These are phyloP conservation scores for Ommatoiulus sabulosus DNA, from an alignment of 2,888 invertebrate genomes.

Conservation along the genomic window DNA sequence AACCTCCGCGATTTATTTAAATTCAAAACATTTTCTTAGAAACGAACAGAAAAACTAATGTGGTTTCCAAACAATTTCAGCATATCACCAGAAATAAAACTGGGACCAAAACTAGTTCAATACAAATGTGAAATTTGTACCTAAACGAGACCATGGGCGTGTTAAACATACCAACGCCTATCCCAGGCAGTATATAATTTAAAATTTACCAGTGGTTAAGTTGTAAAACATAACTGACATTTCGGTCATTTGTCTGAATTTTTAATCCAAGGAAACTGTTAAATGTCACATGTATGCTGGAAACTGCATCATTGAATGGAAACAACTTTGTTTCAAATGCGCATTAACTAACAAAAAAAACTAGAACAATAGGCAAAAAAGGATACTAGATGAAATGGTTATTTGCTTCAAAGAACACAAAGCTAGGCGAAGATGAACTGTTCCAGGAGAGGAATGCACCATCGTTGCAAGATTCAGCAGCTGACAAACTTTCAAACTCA, in stretches of 20 bases:
- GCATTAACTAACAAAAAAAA: not conserved
- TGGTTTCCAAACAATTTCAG: not conserved
- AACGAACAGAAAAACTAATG: not conserved
- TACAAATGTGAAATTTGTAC: too few species aligned
- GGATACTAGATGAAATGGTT: not conserved
- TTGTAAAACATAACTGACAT: not conserved
- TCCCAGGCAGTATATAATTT: not conserved
- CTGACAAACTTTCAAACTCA: slow-evolving; percentile 2
- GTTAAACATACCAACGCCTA: too few species aligned
- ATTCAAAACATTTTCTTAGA: not conserved
- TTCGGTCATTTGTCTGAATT: too few species aligned
- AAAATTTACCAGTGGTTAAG: not conserved
- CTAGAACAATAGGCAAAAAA: slow-evolving; percentile 4
- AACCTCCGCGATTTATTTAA: not conserved
- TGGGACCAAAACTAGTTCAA: too few species aligned
- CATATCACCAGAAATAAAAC: not conserved
- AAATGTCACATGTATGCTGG: not conserved
- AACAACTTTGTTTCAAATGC: not conserved
- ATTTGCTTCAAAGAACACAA: not conserved
- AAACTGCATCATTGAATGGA: not conserved
- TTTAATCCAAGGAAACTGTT: too few species aligned
- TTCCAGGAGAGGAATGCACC: not conserved
- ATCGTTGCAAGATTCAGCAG: slow-evolving; percentile 28
- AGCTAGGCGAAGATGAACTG: not conserved
- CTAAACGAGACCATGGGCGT: too few species aligned